These are phyloP conservation scores for Bombus superbus DNA, from an alignment of 1,140 invertebrate genomes.

Conservation along the genomic window DNA sequence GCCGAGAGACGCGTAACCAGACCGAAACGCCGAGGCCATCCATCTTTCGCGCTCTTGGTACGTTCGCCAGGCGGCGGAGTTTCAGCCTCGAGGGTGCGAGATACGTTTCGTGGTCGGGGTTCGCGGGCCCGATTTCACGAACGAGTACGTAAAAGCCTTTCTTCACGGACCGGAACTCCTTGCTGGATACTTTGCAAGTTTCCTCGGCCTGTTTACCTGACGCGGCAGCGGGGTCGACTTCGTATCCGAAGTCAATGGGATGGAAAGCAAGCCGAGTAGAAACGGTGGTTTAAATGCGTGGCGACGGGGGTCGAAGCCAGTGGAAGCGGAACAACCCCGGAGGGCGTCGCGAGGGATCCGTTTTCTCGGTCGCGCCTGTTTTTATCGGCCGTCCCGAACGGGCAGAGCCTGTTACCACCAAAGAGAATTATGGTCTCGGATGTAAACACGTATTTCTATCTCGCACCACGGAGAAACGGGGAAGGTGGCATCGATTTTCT, in stretches of 20 bases:
- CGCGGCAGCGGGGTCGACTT: conserved; percentile 47
- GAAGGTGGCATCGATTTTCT: conserved; percentile 26
- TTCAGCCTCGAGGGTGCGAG: conserved; percentile 37
- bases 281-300: conserved; percentile 58
- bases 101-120: conserved; percentile 49
- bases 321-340: background rate
- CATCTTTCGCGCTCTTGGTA: conserved; percentile 42
- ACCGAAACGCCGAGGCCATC: conserved; percentile 54
- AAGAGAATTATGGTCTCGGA: conserved; percentile 54
- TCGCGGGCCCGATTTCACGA: conserved; percentile 66
- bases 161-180: conserved; percentile 53
- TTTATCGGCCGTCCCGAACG: conserved; percentile 51
- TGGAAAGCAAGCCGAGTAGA: conserved; percentile 76
- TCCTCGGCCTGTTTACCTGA: conserved; percentile 78
- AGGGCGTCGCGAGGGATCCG: conserved; percentile 2
- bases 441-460: conserved; percentile 62
- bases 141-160: conserved; percentile 67
- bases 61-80: conserved; percentile 23
- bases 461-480: background rate
- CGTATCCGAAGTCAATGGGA: conserved; percentile 73
- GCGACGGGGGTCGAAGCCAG: background rate
- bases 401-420: conserved; percentile 18
- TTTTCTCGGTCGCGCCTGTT: conserved; percentile 30
- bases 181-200: conserved; percentile 78
- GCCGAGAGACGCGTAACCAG: conserved; percentile 41